Percentiles rank a stretch among this genome's conserved stretches.
Conservation (phyloP, 1,140 invertebrate genomes). For the Macrotrachela quadricornifera region DNA sequence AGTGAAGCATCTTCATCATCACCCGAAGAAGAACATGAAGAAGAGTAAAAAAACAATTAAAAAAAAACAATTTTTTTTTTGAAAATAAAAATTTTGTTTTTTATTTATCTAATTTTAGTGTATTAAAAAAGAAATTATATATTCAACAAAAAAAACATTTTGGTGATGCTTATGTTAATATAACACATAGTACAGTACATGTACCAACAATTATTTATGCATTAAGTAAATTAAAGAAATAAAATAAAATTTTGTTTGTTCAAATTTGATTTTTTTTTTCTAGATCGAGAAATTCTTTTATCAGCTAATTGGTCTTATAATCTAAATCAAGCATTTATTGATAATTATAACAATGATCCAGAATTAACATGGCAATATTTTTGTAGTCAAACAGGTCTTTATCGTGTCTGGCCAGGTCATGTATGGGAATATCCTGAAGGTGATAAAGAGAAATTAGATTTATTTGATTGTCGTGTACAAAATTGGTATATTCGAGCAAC, state of each 20-base stretch:
- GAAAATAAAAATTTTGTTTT: no score
- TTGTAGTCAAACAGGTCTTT: conserved; percentile 6
- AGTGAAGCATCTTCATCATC: no score
- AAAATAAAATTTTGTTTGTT: no score
- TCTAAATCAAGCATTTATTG: background rate
- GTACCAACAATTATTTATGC: conserved; percentile 6
- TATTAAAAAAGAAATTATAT: no score
- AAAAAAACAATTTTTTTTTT: no score
- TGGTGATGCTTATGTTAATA: background rate
- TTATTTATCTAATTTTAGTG: no score
- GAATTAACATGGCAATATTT: conserved; percentile 9
- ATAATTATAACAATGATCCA: conserved; percentile 1
- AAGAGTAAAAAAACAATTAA: no score
- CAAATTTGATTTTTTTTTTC: background rate
- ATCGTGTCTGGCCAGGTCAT: conserved; percentile 1
- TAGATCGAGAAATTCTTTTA: conserved; percentile 1
- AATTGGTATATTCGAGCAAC: conserved; percentile 72
- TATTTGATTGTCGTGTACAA: conserved; percentile 8
- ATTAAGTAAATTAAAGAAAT: background rate
- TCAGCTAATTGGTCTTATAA: conserved; percentile 2
- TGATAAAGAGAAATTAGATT: background rate
- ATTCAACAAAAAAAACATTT: no score
- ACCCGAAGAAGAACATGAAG: no score
- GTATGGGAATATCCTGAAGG: background rate
- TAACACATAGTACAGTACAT: conserved; percentile 2